Evolutionary conservation across 1,140 invertebrate genomes (phyloP), one percentile per base, ranked within the genome.

Genomic region (Pectinophora gossypiella): DNA sequence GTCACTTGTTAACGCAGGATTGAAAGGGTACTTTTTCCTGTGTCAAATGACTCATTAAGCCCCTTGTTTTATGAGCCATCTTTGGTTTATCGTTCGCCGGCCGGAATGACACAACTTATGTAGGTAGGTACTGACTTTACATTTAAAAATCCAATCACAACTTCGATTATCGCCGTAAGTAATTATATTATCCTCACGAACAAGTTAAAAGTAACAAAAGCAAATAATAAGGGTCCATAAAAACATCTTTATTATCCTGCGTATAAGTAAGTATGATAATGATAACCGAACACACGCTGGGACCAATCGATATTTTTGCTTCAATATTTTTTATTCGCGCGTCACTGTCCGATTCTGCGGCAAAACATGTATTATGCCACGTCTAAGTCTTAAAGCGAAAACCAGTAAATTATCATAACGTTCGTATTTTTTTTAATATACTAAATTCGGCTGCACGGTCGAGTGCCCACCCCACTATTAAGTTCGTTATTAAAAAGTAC

Each of bases 1-100:
- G 76, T 74, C 58, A 78, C 74, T 67, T 66, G 71, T 83, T 80
- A 83, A 76, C 63, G 63, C 47, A 47, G 54, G 63, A 71, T 10
- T 36, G 19, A 32, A 32, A 32, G 1, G 27, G 6, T n/a, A n/a
- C n/a, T n/a, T n/a, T n/a, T n/a, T n/a, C n/a, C n/a, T n/a, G n/a
- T n/a, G n/a, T n/a, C n/a, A n/a, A n/a, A n/a, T n/a, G n/a, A n/a
- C n/a, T n/a, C n/a, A n/a, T n/a, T n/a, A n/a, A n/a, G n/a, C n/a
- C n/a, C n/a, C n/a, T n/a, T n/a, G n/a, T n/a, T n/a, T n/a, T n/a
- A n/a, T n/a, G n/a, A n/a, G n/a, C n/a, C n/a, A 32, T 32, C 7
- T 32, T 32, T 32, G 9, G 27, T 12, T 23, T 23, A 10, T 10
- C 10, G 22, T 10, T 10, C 10, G 10, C 10, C 22, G 22, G 10